phyloP scores from a whole-genome alignment of 2,888 invertebrate species.

The Brassicogethes aeneus region DNA sequence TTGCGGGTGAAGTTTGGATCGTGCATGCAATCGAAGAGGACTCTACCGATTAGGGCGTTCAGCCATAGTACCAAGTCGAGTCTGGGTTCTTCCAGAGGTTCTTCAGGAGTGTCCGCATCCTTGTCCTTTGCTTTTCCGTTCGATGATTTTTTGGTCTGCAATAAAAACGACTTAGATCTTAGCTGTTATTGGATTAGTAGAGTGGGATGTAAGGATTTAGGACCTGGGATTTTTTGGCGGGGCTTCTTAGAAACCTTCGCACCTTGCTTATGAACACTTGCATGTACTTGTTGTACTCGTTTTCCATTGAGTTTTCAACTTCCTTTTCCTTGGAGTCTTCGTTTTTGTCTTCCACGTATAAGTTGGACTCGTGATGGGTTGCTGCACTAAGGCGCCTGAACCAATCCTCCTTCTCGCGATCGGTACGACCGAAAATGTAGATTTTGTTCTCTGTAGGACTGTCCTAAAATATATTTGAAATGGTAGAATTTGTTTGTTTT shows the following conservation, averaged over 20 bases:
- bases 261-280: conserved; percentile 20
- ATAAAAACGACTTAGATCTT: conserved; percentile 3
- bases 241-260: background rate
- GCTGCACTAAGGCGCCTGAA: conserved; percentile 40
- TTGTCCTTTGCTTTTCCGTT: conserved; percentile 8
- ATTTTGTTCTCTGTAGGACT: conserved; percentile 25
- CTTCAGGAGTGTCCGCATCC: conserved; percentile 10
- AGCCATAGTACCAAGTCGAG: conserved; percentile 56
- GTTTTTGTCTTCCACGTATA: conserved; percentile 3
- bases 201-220: conserved; percentile 4
- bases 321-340: conserved; percentile 10
- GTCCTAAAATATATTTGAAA: conserved; percentile 16
- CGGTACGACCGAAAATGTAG: conserved; percentile 63
- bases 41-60: conserved; percentile 67
- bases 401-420: conserved; percentile 89
- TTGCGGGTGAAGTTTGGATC: conserved; percentile 59
- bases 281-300: conserved; percentile 35
- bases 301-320: conserved; percentile 14
- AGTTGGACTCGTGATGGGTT: conserved; percentile 16
- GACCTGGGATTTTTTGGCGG: conserved; percentile 10
- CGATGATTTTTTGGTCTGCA: conserved; percentile 6
- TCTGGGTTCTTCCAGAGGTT: conserved; percentile 15
- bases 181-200: background rate
- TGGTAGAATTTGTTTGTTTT: conserved; percentile 3
- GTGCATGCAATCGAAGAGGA: conserved; percentile 75